A percentile compares a stretch with the other conserved stretches of the same genome.
Conservation (phyloP, 2,797 vertebrate species). For the Tokudaia tokunoshimensis region DNA sequence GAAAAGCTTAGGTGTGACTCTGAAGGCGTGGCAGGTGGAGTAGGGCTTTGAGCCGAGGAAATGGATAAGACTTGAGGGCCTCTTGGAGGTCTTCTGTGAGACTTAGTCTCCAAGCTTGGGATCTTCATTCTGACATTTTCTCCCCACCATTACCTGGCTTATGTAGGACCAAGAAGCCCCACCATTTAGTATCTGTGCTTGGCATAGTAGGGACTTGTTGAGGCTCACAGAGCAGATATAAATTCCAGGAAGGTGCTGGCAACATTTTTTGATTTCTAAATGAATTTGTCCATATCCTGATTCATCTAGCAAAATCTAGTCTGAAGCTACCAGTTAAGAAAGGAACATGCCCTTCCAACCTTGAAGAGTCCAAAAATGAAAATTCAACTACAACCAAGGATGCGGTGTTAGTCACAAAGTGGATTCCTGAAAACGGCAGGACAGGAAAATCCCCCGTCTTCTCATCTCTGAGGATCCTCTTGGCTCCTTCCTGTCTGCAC, state of each 20-base stretch:
- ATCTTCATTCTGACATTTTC: background rate
- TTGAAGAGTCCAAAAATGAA: constrained; percentile 56
- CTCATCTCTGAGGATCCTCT: constrained; percentile 33
- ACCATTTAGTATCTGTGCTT: background rate
- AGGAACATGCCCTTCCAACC: constrained; percentile 28
- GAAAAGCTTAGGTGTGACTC: background rate
- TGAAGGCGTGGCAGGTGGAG: background rate
- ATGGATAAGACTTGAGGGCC: background rate
- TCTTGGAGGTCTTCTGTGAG: constrained; percentile 13
- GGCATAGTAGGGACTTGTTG: background rate
- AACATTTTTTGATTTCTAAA: constrained; percentile 13
- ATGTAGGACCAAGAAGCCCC: background rate
- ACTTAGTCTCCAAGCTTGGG: background rate
- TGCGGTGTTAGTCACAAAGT: constrained; percentile 64
- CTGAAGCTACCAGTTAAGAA: constrained; percentile 23
- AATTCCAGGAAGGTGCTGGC: background rate
- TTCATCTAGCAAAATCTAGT: constrained; percentile 41
- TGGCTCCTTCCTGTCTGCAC: constrained; percentile 79
- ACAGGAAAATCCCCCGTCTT: constrained; percentile 59
- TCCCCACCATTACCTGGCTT: background rate
- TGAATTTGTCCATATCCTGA: constrained; percentile 10
- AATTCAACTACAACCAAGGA: constrained; percentile 49
- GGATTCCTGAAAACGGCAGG: constrained; percentile 44
- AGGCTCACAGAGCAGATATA: background rate
- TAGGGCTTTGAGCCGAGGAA: background rate